Conservation (phyloP, 2,797 vertebrate species). For the Rhinatrema bivittatum region DNA sequence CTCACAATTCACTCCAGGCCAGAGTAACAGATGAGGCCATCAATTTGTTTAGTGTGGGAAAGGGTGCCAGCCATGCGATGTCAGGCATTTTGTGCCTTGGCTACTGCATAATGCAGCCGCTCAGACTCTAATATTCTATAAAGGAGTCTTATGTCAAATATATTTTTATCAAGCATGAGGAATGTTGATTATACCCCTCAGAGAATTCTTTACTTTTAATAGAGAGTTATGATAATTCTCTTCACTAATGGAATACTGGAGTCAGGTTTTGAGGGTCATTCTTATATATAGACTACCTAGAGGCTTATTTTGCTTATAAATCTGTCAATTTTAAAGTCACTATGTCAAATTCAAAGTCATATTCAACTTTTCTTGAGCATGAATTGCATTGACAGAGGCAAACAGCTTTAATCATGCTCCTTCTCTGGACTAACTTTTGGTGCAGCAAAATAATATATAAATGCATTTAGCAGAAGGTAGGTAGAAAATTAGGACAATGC, state of each 20-base stretch:
- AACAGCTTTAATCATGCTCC: too few relatives aligned
- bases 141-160: too few relatives aligned
- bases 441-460: too few relatives aligned
- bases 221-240: neutral
- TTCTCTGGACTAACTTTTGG: too few relatives aligned
- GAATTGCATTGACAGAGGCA: conserved; percentile 4
- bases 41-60: too few relatives aligned
- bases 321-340: neutral
- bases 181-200: neutral
- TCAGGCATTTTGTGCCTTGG: too few relatives aligned
- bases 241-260: conserved; percentile 4
- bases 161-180: neutral
- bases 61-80: too few relatives aligned
- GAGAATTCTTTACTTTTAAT: neutral
- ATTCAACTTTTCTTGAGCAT: neutral
- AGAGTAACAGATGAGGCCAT: too few relatives aligned
- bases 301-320: neutral
- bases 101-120: too few relatives aligned
- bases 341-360: neutral
- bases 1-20: too few relatives aligned
- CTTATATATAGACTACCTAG: neutral
- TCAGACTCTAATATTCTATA: too few relatives aligned
- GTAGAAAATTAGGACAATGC: neutral
- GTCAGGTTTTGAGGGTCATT: neutral
- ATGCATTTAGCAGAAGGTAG: too few relatives aligned